A percentile compares a stretch with the other conserved stretches of the same genome.
Evolutionary conservation across 2,113 vertebrate genomes (phyloP).

Genomic region (Lophura nycthemera): DNA sequence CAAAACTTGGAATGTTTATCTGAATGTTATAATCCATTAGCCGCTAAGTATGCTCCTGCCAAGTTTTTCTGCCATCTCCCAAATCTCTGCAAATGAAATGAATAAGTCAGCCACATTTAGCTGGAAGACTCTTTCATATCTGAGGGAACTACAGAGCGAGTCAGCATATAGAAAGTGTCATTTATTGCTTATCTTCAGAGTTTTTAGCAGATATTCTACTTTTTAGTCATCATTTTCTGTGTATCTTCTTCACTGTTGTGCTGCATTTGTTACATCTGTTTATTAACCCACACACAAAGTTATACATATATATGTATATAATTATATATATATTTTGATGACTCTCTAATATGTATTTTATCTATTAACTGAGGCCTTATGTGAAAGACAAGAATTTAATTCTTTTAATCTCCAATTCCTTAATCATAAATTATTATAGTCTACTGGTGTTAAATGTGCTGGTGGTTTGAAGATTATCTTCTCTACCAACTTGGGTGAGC

Average conservation of each 20-base stretch:
- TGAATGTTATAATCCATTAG: not conserved
- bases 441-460: not conserved
- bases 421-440: not conserved
- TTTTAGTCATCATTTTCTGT: not conserved
- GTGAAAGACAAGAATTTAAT: not conserved
- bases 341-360: not conserved
- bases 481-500: not conserved
- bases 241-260: not conserved
- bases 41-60: not conserved
- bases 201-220: not conserved
- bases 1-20: not conserved
- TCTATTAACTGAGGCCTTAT: not conserved
- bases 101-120: not conserved
- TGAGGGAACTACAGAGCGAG: not conserved
- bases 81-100: not conserved
- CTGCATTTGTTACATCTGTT: accelerated
- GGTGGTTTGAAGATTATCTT: not conserved
- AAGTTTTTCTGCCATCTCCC: not conserved
- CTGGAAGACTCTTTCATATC: not conserved
- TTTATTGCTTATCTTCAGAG: not conserved
- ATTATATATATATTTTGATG: too few relatives aligned
- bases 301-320: too few relatives aligned
- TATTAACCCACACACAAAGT: not conserved
- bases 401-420: not conserved
- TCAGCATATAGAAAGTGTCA: not conserved